Evolutionary conservation across 2,888 invertebrate genomes (phyloP), one percentile per base, ranked within the genome.

Genomic region (Volucella bombylans): DNA sequence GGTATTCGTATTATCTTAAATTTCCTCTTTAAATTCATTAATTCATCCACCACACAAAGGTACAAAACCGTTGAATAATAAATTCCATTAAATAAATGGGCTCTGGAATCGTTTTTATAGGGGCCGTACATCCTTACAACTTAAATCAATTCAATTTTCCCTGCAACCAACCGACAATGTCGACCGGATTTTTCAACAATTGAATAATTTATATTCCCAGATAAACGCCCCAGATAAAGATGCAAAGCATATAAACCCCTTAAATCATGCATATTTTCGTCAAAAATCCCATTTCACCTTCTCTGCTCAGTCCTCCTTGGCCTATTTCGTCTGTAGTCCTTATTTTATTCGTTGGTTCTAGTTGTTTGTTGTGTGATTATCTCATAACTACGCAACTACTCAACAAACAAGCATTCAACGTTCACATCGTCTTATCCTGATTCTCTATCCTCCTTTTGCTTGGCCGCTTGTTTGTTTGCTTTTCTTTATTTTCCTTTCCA

Each of bases 361-460:
- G 71, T 79, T 83, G 83, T 83, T 83, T 80, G 74, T 47, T 76
- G 65, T 83, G 74, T 80, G 83, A 83, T 83, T 83, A 83, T 83
- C 79, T 80, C 74, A 74, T 79, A 79, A 76, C 79, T 83, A 83
- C 74, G 65, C 79, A 83, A 83, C 83, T 79, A 80, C 67, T 79
- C 79, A 83, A 52, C 59, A 74, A 83, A 79, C 79, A 79, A 64
- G 59, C 49, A 74, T 76, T 57, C 74, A 6, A 80, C 79, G 54
- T 71, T 76, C 62, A 73, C 69, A 59, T 74, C 62, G 55, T 71
- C 74, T 79, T 74, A 79, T 83, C 74, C 74, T 59, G 79, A 79
- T 79, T 64, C 41, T 61, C 57, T 69, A 31, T 31, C 31, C 18
- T 31, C 31, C 18, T 15, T 57, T 74, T 65, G 49, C 57, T 49